Conservation (phyloP, 2,113 vertebrate species). For the Quiscalus mexicanus region DNA sequence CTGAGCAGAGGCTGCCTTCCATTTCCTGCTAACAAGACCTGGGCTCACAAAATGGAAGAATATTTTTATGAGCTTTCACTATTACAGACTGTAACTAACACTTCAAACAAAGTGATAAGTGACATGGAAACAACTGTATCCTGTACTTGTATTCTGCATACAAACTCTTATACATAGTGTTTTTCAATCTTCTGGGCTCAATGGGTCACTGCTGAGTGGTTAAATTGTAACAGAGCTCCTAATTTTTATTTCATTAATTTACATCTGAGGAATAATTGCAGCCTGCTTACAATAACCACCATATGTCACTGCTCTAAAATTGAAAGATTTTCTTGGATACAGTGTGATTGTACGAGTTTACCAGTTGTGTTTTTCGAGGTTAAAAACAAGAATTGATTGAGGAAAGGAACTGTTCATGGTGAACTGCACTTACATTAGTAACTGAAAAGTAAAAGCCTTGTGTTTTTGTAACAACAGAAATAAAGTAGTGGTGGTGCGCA, state of each 20-base stretch:
- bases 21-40: neutral
- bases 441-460: neutral
- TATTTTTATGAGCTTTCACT: neutral
- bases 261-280: neutral
- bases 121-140: neutral
- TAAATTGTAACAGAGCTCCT: neutral
- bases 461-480: neutral
- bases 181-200: neutral
- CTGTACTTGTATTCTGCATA: neutral
- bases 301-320: neutral
- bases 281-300: neutral
- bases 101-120: neutral
- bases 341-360: accelerated
- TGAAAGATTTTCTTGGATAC: neutral
- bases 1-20: neutral
- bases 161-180: accelerated
- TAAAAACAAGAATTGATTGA: neutral
- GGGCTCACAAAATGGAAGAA: neutral
- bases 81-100: neutral
- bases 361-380: neutral
- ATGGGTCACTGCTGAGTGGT: neutral
- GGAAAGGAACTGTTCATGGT: neutral
- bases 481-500: neutral
- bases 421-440: neutral
- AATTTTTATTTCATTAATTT: neutral